These are phyloP conservation scores for Cololabis saira DNA, from an alignment of 2,113 vertebrate species.

Conservation along the genomic window DNA sequence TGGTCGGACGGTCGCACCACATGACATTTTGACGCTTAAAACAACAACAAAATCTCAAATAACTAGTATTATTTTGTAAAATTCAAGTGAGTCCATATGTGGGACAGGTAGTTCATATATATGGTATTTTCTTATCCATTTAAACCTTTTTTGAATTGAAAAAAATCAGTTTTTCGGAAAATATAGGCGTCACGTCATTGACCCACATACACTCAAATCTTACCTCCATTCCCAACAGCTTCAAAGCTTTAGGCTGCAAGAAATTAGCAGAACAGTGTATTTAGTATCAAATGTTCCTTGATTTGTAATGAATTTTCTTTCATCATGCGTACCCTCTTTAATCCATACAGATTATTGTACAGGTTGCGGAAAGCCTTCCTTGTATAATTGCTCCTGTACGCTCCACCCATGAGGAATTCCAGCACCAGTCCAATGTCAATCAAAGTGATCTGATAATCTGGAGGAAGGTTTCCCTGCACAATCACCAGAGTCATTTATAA, in stretches of 20 bases:
- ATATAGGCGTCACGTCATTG: too few relatives aligned
- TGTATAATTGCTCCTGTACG: constrained; percentile 97
- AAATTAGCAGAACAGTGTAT: constrained; percentile 38
- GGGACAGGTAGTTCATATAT: too few relatives aligned
- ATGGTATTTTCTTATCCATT: too few relatives aligned
- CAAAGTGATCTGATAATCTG: constrained; percentile 97
- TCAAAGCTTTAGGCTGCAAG: constrained; percentile 94
- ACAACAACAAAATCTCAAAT: too few relatives aligned
- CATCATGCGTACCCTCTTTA: constrained; percentile 88
- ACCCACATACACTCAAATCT: constrained; percentile 35
- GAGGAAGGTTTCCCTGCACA: constrained; percentile 94
- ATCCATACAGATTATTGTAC: constrained; percentile 96
- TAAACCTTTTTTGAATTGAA: too few relatives aligned
- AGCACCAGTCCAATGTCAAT: constrained; percentile 97
- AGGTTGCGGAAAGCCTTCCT: constrained; percentile 95
- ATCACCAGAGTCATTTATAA: constrained; percentile 12
- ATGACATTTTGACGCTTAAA: too few relatives aligned
- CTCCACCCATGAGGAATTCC: constrained; percentile 97
- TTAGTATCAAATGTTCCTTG: constrained; percentile 21
- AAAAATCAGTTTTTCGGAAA: too few relatives aligned
- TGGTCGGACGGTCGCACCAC: too few relatives aligned
- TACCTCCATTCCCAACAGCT: constrained; percentile 98
- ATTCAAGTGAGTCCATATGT: too few relatives aligned
- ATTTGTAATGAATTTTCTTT: neutral
- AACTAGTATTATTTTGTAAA: too few relatives aligned